These are phyloP conservation scores for Tipula lateralis DNA, from an alignment of 2,888 invertebrate genomes.

Conservation along the genomic window DNA sequence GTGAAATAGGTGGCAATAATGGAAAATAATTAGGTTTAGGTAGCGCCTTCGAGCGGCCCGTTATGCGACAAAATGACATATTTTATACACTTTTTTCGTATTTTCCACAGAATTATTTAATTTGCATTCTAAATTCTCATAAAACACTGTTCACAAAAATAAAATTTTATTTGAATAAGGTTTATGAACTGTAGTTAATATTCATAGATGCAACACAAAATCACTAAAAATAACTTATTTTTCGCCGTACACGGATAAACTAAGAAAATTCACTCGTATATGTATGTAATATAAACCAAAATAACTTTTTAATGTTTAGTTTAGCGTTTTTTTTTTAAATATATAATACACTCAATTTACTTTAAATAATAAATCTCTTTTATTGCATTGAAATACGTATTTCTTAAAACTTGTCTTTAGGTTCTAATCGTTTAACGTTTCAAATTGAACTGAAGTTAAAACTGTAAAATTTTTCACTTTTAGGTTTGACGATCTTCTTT, in stretches of 20 bases:
- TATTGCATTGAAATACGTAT: background rate
- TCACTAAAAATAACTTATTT: slow-evolving; percentile 13
- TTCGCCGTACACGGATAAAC: background rate
- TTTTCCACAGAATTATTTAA: background rate
- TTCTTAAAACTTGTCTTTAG: background rate
- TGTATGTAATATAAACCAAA: background rate
- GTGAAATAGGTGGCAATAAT: slow-evolving; percentile 71
- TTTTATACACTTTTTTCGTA: background rate
- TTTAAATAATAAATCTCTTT: background rate
- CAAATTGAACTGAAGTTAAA: slow-evolving; percentile 4
- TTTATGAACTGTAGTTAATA: slow-evolving; percentile 1
- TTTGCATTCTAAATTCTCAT: background rate
- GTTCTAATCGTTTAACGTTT: background rate
- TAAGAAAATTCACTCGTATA: background rate
- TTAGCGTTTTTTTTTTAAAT: background rate
- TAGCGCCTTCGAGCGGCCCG: slow-evolving; percentile 71
- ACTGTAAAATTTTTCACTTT: background rate
- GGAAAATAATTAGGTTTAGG: slow-evolving; percentile 81
- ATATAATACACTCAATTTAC: background rate
- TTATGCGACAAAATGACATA: slow-evolving; percentile 76
- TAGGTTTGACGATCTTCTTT: background rate
- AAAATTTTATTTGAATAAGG: background rate
- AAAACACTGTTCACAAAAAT: background rate
- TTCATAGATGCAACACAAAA: background rate
- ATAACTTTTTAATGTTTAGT: background rate